Evolutionary conservation across 2,888 invertebrate species (phyloP), one percentile per base, ranked within the genome.

Genomic region (Xylota sylvarum): DNA sequence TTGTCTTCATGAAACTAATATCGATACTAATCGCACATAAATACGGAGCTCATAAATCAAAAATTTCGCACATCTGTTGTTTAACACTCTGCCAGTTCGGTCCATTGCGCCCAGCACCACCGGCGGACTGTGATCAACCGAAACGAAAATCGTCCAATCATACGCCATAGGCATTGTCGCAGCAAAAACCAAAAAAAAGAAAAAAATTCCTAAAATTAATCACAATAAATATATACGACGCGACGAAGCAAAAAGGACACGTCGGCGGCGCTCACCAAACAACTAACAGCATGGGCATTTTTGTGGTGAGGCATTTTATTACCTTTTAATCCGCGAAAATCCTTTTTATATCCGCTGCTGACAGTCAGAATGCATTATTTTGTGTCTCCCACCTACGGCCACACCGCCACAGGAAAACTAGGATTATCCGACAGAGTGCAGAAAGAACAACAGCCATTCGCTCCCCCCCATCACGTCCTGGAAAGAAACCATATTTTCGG

Each of bases 271-370:
- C 37, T 35, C 55, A 60, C 37, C 23, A 23, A 23, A 23, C 23
- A 23, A 23, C 23, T 23, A 23, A 37, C 12, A 58, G 62, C 79
- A 60, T 9, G 37, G 60, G 67, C 64, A 72, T 80, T 79, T 85
- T 64, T 70, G 74, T 32, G 55, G 60, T 77, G 76, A 56, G 67
- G 72, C 73, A 88, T 89, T 90, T 89, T 89, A 90, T 89, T 89
- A 89, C 88, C 88, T 89, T 89, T 89, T 89, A 90, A 90, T 90
- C 89, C 89, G 89, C 83, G 89, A 89, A 89, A 90, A 90, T 89
- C 89, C 89, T 88, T 89, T 89, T 89, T 89, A 88, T 89, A 89
- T 89, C 89, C 89, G 88, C 83, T 88, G 89, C 88, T 89, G 89
- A 89, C 90, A 89, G 72, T 69, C 81, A 73, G 77, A 78, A 81